phyloP scores from a whole-genome alignment of 2,888 invertebrate species.

The Onchidella celtica region DNA sequence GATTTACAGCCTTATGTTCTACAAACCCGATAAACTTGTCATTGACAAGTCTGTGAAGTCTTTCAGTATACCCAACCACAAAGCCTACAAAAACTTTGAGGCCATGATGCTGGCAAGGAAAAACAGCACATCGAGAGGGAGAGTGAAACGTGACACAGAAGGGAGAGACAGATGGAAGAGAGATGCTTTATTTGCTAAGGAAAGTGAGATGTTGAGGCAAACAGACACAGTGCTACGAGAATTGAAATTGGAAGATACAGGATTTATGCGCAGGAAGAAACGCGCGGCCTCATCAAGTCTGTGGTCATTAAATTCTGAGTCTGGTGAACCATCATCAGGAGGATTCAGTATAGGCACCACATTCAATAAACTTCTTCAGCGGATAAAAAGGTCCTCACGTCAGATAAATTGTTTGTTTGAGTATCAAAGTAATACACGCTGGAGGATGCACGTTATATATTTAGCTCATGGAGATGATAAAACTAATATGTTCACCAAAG shows the following conservation, averaged over 20 bases:
- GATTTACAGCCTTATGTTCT: constrained; percentile 62
- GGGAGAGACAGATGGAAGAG: not conserved
- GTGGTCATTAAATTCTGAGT: not conserved
- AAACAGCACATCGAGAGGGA: constrained; percentile 36
- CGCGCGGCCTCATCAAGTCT: not conserved
- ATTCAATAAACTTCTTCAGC: constrained; percentile 2
- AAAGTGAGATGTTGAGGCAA: constrained; percentile 16
- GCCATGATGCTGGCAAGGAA: constrained; percentile 64
- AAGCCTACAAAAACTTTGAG: constrained; percentile 68
- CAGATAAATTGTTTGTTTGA: constrained; percentile 34
- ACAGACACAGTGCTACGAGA: constrained; percentile 2
- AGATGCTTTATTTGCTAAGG: constrained; percentile 18
- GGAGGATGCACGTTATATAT: constrained; percentile 71
- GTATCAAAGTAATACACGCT: constrained; percentile 53
- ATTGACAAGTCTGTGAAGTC: constrained; percentile 75
- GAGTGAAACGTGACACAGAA: constrained; percentile 25
- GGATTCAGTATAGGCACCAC: not conserved
- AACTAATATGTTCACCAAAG: constrained; percentile 73
- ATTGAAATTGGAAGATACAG: not conserved
- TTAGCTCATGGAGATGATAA: constrained; percentile 64
- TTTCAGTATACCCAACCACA: constrained; percentile 75
- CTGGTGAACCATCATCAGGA: not conserved
- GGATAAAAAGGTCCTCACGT: constrained; percentile 55
- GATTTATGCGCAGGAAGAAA: constrained; percentile 20
- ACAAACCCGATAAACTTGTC: constrained; percentile 61